These are phyloP conservation scores for Ectemnius continuus DNA, from an alignment of 2,888 invertebrate species.

Conservation along the genomic window DNA sequence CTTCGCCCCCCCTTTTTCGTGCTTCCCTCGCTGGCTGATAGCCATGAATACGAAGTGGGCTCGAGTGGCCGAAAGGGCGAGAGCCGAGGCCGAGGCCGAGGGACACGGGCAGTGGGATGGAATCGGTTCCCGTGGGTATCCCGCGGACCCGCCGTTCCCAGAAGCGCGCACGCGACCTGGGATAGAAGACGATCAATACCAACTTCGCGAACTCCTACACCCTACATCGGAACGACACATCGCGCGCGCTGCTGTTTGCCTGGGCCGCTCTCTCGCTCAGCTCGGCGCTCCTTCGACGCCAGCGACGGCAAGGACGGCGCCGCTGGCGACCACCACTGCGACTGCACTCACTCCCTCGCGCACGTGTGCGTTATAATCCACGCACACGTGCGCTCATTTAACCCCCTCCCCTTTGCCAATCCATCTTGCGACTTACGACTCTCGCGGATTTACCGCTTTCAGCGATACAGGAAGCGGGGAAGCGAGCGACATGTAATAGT, in stretches of 20 bases:
- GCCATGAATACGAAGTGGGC: conserved; percentile 62
- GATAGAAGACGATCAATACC: conserved; percentile 71
- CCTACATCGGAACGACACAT: conserved; percentile 49
- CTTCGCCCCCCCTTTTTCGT: neutral
- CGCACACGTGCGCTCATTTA: conserved; percentile 63
- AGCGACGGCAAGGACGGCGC: conserved; percentile 27
- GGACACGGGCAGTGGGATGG: conserved; percentile 49
- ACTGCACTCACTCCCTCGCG: conserved; percentile 28
- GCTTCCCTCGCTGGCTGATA: conserved; percentile 24
- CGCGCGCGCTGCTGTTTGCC: conserved; percentile 37
- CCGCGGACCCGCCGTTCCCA: conserved; percentile 71
- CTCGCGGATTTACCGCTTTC: conserved; percentile 62
- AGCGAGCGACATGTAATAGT: conserved; percentile 24
- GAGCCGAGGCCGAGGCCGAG: conserved; percentile 12
- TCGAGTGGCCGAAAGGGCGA: conserved; percentile 52
- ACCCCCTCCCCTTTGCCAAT: conserved; percentile 39
- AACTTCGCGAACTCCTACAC: conserved; percentile 66
- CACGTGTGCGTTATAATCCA: conserved; percentile 64
- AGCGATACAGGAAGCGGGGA: conserved; percentile 37
- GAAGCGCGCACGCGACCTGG: conserved; percentile 74
- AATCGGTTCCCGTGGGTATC: conserved; percentile 74
- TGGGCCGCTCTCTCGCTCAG: conserved; percentile 16
- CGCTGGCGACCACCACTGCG: conserved; percentile 14
- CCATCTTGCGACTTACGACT: conserved; percentile 48
- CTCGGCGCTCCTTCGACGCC: conserved; percentile 41